Percentiles rank a stretch among this genome's conserved stretches.
Conservation (phyloP, 2,888 invertebrate genomes). For the Pyrrhia umbra region DNA sequence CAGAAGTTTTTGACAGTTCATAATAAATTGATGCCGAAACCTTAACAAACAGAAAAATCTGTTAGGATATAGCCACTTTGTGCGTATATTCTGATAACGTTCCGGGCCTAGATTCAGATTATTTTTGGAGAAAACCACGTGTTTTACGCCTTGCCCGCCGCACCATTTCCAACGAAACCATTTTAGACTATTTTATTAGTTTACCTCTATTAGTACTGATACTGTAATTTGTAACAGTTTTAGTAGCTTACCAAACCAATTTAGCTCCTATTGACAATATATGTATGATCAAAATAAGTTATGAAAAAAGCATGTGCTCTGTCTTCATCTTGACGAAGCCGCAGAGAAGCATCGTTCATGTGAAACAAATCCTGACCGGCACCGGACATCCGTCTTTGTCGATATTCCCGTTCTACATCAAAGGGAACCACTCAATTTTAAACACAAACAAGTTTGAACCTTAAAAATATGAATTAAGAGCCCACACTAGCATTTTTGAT, state of each 20-base stretch:
- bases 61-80: conserved; percentile 19
- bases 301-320: conserved; percentile 10
- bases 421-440: conserved; percentile 80
- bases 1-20: conserved; percentile 56
- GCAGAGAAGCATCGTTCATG: conserved; percentile 81
- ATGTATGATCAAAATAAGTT: conserved; percentile 5
- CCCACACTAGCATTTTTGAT: conserved; percentile 59
- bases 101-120: no score
- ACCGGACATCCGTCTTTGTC: conserved; percentile 90
- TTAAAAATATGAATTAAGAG: conserved; percentile 70
- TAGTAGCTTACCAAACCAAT: background rate
- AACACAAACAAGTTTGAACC: conserved; percentile 78
- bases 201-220: no score
- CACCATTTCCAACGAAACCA: no score
- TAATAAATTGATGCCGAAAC: conserved; percentile 55
- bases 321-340: conserved; percentile 67
- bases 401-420: conserved; percentile 90
- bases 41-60: conserved; percentile 46
- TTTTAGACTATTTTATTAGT: no score
- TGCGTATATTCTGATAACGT: conserved; percentile 8
- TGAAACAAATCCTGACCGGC: conserved; percentile 90
- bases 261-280: background rate
- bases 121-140: conserved; percentile 15
- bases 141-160: no score
- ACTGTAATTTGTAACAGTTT: background rate